Evolutionary conservation across 64 coral and sea anemone species (phyloP).

Genomic region (Trachythela sp.): DNA sequence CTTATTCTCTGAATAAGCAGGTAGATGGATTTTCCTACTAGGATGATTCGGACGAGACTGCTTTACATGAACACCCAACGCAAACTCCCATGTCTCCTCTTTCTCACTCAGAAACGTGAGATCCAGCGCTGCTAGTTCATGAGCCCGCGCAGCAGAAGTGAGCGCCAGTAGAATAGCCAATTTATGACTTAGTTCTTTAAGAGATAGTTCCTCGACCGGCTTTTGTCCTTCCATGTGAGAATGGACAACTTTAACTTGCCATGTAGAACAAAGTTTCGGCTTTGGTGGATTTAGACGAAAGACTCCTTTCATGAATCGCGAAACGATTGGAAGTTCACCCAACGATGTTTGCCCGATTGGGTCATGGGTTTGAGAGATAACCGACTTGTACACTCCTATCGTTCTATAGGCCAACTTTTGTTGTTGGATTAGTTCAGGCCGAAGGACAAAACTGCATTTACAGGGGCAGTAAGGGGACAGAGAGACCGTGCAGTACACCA

Average conservation of each 20-base stretch:
- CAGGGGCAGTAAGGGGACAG: not conserved
- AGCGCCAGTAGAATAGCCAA: not conserved
- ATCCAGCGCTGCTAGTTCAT: slow-evolving; percentile 4
- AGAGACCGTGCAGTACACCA: not conserved
- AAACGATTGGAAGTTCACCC: not conserved
- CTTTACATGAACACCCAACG: not conserved
- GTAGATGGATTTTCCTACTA: not conserved
- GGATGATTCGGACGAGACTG: not conserved
- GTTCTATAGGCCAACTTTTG: too few species aligned
- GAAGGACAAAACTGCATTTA: too few species aligned
- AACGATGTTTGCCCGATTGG: not conserved
- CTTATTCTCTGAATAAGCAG: not conserved
- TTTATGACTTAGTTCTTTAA: not conserved
- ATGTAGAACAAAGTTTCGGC: not conserved
- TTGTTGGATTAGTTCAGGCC: too few species aligned
- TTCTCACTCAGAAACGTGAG: not conserved
- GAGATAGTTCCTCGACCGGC: not conserved
- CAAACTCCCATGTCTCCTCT: not conserved
- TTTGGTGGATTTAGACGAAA: not conserved
- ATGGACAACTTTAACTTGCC: too few species aligned
- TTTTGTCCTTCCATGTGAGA: not conserved
- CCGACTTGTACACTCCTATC: not conserved
- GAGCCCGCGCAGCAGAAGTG: not conserved
- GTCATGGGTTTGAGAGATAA: not conserved
- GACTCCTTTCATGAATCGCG: not conserved